Evolutionary conservation across 2,113 vertebrate genomes (phyloP).

Genomic region (Electrona antarctica): DNA sequence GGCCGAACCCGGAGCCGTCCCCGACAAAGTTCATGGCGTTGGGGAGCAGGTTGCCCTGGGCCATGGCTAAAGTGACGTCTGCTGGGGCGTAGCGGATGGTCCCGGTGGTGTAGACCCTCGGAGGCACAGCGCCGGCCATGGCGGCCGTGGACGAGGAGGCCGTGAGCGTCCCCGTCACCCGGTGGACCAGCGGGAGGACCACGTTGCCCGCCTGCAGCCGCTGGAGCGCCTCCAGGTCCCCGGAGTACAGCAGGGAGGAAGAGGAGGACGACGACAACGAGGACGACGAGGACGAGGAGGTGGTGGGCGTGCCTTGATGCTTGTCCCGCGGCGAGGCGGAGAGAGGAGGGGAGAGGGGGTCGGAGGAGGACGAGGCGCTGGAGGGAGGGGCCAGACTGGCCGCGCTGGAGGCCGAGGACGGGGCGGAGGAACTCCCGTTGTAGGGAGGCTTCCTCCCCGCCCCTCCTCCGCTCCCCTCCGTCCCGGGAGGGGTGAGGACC

Average conservation of each 20-base stretch:
- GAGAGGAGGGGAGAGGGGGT: constrained; percentile 95
- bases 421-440: constrained; percentile 69
- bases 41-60: constrained; percentile 92
- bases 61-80: constrained; percentile 95
- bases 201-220: constrained; percentile 95
- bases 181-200: constrained; percentile 94
- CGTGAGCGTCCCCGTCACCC: constrained; percentile 88
- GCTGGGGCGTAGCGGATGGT: constrained; percentile 98
- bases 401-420: constrained; percentile 73
- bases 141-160: constrained; percentile 67
- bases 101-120: constrained; percentile 98
- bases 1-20: constrained; percentile 90
- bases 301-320: constrained; percentile 86
- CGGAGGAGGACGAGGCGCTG: constrained; percentile 86
- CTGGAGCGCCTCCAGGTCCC: constrained; percentile 96
- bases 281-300: constrained; percentile 84
- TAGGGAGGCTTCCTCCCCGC: constrained; percentile 88
- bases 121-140: constrained; percentile 85
- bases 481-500: constrained; percentile 94
- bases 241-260: constrained; percentile 93
- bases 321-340: constrained; percentile 97
- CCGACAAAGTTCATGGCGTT: constrained; percentile 94
- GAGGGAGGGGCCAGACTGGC: constrained; percentile 84
- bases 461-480: constrained; percentile 85
- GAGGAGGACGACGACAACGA: constrained; percentile 80